Base-by-base conservation (phyloP, 1,140 invertebrate genomes). In the Caenorhabditis tropicalis region DNA sequence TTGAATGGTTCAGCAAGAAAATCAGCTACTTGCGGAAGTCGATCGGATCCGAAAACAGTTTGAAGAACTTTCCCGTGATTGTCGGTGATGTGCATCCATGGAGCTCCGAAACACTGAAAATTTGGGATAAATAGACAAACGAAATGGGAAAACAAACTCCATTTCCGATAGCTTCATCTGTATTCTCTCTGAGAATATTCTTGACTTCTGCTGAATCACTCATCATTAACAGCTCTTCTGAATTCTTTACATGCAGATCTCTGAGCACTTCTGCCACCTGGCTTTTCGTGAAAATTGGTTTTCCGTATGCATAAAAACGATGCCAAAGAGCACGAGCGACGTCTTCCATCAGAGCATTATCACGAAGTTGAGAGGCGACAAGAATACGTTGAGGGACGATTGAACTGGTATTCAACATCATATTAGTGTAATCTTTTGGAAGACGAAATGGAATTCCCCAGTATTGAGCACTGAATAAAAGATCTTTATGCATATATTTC, bases 51-150 rank as follows among this genome's bases (percentile, higher is more conserved):
- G 65, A 74, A 74, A 7, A 74, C 65, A 24, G 65, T 74, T 43
- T 74, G 65, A 21, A 74, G 65, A 10, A 74, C 65, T 74, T 74
- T 74, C 24, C 65, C 65, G 15, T 74, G 33, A 27, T n/a, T n/a
- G 15, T 74, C 65, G 36, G 65, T 74, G n/a, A 74, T 74, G n/a
- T 74, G 65, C 65, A 74, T 74, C 65, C 65, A 74, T 46, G 65
- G 65, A 74, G 65, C 65, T 21, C 65, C 65, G 15, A 74, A 74
- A 24, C 65, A 74, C 65, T 74, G 36, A 39, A 74, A 46, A 74
- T 12, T 46, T 43, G 12, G 12, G 21, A 74, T 10, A 12, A 27
- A 12, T 56, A 27, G 10, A 12, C 2, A 56, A 56, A 9, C 24
- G 21, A 15, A 0, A 29, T 27, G 29, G 36, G 3, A 19, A 36